phyloP scores from a whole-genome alignment of 2,113 vertebrate genomes.

The Brachyhypopomus occidentalis region DNA sequence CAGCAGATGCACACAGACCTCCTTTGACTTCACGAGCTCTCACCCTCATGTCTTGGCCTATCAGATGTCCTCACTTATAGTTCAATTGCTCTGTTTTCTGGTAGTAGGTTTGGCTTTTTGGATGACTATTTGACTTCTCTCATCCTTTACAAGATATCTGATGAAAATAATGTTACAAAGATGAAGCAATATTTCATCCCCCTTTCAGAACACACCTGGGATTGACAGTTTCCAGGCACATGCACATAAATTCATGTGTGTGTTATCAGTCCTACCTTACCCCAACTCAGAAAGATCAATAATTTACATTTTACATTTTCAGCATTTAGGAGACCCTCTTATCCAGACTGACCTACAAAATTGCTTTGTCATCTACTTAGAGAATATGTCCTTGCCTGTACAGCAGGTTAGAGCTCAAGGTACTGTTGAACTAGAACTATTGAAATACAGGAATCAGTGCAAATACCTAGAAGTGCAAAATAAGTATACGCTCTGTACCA shows the following conservation, averaged over 20 bases:
- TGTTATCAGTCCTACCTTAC: constrained; percentile 24
- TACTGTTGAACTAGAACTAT: no score
- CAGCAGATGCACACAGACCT: constrained; percentile 77
- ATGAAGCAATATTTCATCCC: constrained; percentile 83
- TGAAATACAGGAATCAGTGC: no score
- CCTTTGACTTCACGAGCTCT: constrained; percentile 91
- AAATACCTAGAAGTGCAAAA: no score
- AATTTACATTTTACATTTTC: background rate
- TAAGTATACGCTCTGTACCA: no score
- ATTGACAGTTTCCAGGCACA: background rate
- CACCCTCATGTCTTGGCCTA: constrained; percentile 84
- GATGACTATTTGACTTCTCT: constrained; percentile 66
- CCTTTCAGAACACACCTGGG: constrained; percentile 39
- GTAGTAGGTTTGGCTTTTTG: background rate
- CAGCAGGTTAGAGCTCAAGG: no score
- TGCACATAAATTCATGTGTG: constrained; percentile 4
- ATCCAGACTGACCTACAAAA: no score
- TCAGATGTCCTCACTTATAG: constrained; percentile 88
- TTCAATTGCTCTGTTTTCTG: constrained; percentile 13
- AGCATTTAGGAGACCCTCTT: no score
- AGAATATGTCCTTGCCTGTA: no score
- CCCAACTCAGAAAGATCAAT: constrained; percentile 36
- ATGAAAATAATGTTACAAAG: constrained; percentile 53
- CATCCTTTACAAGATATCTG: constrained; percentile 73
- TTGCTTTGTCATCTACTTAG: no score